phyloP scores from a whole-genome alignment of 1,140 invertebrate genomes.

The Mizuhopecten yessoensis region DNA sequence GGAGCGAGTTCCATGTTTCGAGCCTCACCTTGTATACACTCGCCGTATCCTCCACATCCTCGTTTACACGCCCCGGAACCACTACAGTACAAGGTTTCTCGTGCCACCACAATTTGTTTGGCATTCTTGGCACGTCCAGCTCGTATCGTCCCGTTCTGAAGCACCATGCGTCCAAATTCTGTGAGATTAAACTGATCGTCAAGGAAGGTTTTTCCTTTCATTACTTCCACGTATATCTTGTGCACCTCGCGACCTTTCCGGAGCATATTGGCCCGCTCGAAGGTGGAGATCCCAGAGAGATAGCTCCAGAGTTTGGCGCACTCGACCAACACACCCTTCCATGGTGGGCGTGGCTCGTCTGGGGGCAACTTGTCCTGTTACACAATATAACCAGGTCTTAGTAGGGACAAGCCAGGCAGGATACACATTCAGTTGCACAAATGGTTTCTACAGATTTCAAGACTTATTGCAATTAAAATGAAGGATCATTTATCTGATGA shows the following conservation, averaged over 20 bases:
- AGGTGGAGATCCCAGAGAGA: slow-evolving; percentile 74
- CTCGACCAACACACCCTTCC: slow-evolving; percentile 76
- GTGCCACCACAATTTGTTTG: slow-evolving; percentile 79
- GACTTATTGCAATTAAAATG: not conserved
- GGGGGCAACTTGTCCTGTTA: slow-evolving; percentile 34
- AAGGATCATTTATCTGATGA: no score
- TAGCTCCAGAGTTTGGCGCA: slow-evolving; percentile 77
- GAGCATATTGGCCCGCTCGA: slow-evolving; percentile 78
- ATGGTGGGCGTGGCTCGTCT: slow-evolving; percentile 62
- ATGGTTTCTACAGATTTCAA: not conserved
- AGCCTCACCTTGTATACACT: slow-evolving; percentile 75
- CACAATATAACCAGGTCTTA: not conserved
- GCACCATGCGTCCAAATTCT: slow-evolving; percentile 78
- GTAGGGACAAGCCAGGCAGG: slow-evolving; percentile 11
- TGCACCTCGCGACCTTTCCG: slow-evolving; percentile 80
- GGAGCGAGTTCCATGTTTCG: no score
- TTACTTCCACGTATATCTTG: slow-evolving; percentile 79
- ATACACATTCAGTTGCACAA: not conserved
- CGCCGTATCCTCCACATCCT: slow-evolving; percentile 78
- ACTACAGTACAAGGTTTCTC: slow-evolving; percentile 79
- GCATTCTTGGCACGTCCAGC: slow-evolving; percentile 79
- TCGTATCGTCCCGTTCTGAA: slow-evolving; percentile 77
- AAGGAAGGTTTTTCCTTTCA: slow-evolving; percentile 78
- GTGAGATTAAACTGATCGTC: slow-evolving; percentile 79
- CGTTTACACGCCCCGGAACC: slow-evolving; percentile 77